A percentile compares a stretch with the other conserved stretches of the same genome.
Conservation (phyloP, 2,113 vertebrate genomes). For the Dendrocopos noguchii region DNA sequence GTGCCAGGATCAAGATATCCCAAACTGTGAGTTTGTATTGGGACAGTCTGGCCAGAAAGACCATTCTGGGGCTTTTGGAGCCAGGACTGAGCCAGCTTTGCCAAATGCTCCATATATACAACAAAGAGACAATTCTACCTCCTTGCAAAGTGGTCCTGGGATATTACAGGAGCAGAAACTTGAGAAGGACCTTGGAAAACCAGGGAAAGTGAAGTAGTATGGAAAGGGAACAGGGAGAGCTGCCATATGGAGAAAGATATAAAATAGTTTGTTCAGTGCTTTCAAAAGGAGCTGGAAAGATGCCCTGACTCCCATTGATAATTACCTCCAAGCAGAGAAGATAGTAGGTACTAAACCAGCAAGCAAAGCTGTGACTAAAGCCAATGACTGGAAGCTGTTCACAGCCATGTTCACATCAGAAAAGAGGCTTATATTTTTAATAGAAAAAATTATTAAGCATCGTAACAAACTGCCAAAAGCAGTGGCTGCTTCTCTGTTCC, state of each 20-base stretch:
- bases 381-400: slow-evolving; percentile 38
- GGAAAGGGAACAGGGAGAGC: background rate
- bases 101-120: background rate
- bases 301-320: slow-evolving; percentile 26
- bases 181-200: slow-evolving; percentile 16
- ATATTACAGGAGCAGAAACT: background rate
- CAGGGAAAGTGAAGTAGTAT: background rate
- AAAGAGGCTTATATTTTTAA: slow-evolving; percentile 63
- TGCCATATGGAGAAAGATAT: background rate
- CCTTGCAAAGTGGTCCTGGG: background rate
- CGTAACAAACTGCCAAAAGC: slow-evolving; percentile 48
- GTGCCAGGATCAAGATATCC: background rate
- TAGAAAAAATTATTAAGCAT: slow-evolving; percentile 68
- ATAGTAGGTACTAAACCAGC: slow-evolving; percentile 25
- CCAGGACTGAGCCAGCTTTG: background rate
- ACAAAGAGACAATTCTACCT: background rate
- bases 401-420: slow-evolving; percentile 48
- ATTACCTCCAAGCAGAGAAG: slow-evolving; percentile 18
- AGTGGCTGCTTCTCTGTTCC: background rate
- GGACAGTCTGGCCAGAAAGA: background rate
- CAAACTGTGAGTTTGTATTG: background rate
- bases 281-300: slow-evolving; percentile 40
- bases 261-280: slow-evolving; percentile 15
- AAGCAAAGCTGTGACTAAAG: slow-evolving; percentile 41
- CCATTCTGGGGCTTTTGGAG: background rate